Evolutionary conservation across 2,888 invertebrate species (phyloP), one percentile per base, ranked within the genome.

Genomic region (Cataglyphis albicans): DNA sequence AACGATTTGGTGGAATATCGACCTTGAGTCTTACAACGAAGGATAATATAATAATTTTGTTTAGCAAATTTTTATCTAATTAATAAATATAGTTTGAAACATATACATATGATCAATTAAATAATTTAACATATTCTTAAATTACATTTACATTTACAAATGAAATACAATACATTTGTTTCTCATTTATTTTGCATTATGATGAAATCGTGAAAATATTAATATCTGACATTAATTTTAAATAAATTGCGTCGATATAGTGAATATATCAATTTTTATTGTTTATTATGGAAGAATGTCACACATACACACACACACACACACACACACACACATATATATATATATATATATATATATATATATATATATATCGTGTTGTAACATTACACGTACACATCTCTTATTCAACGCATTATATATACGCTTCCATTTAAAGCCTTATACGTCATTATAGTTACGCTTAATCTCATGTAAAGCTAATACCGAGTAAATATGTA

Each of bases 371-470:
- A 32, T 32, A 5, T 32, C 6, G 32, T 32, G 6, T 32, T 32
- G 32, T 32, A 6, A 32, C 32, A 32, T 32, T 32, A 5, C 32
- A 32, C 32, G 6, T 32, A 32, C 32, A 32, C 32, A 32, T 32
- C 6, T 32, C 32, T 57, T 48, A 61, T 12, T 73, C 57, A 61
- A 72, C 57, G 72, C 68, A 75, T 86, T 75, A 75, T 81, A 88
- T 83, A 90, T 85, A 92, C 92, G 93, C 93, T 93, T 94, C 93
- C 93, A 93, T 92, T 91, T 92, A 90, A 91, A 91, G 90, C 93
- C 92, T 93, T 80, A 91, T 88, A 85, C 91, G 89, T 89, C 88
- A 89, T 87, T 89, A 85, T 91, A 91, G 86, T 87, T 91, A 89
- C 82, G 90, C 91, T 90, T 91, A 48, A 86, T 83, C 78, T 90